Evolutionary conservation across 2,113 vertebrate genomes (phyloP), one percentile per base, ranked within the genome.

Genomic region (Podarcis cretensis): DNA sequence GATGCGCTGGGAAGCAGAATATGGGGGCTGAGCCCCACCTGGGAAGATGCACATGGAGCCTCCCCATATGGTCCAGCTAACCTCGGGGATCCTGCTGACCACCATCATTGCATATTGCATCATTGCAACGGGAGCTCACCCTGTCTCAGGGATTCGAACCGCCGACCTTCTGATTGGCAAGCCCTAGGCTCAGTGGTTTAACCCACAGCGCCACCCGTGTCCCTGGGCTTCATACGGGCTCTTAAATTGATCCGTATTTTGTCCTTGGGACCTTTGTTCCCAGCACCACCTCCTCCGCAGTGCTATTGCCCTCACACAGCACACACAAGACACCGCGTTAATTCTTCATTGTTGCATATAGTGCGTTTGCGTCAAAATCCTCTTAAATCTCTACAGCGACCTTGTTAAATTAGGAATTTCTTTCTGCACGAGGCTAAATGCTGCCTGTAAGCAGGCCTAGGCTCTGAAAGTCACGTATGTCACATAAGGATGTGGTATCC

Each of bases 391-490:
- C n/a, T 6, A 27, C 43, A 18, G 37, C 14, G 16, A 77, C 37
- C 12, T 71, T 30, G 8, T 10, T 87, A 83, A 12, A 57, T 30
- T n/a, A 57, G 10, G 83, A 74, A 3, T 0, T 48, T 57, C 14
- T 30, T 83, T 88, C 77, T 63, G 68, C 84, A 30, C 5, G 9
- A 18, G n/a, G 66, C 37, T 76, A 43, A 86, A 89, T 5, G 10
- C 2, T 40, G 80, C 69, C 35, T 43, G 1, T n/a, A 78, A 85
- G 32, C 0, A 91, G 59, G 48, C 3, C 6, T 43, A 16, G 40
- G 85, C 1, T n/a, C 1, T 66, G 1, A 2, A 37, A 30, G 4
- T 7, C 35, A 71, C 57, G 3, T 0, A 0, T 3, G 73, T 21
- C 1, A 1, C 9, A 25, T 54, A 91, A 32, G 12, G 69, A n/a